Evolutionary conservation across 2,113 vertebrate genomes (phyloP).

Genomic region (Semnornis frantzii): DNA sequence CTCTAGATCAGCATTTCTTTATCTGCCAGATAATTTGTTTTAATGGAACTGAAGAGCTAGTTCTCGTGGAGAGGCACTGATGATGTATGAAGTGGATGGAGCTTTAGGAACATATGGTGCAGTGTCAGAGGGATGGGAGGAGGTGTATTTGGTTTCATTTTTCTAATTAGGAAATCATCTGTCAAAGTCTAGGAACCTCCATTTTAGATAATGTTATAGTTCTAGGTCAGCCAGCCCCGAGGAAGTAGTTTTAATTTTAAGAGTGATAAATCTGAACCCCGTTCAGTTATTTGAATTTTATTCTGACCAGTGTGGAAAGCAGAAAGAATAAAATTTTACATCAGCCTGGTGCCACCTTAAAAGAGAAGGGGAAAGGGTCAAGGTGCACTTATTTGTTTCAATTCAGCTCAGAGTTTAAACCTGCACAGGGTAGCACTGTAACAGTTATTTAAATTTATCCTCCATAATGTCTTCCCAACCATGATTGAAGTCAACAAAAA

Average conservation of each 20-base stretch:
- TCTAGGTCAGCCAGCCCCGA: neutral
- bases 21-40: neutral
- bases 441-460: neutral
- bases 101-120: neutral
- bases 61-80: neutral
- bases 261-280: neutral
- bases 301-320: neutral
- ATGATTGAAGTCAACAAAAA: neutral
- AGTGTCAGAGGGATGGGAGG: neutral
- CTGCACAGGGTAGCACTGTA: neutral
- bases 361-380: neutral
- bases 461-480: neutral
- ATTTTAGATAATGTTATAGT: neutral
- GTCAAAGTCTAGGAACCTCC: neutral
- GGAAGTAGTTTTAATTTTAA: neutral
- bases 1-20: neutral
- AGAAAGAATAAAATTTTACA: neutral
- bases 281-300: neutral
- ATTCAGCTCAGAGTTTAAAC: neutral
- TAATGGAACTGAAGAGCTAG: neutral
- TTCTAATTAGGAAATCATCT: neutral
- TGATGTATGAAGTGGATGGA: neutral
- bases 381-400: neutral
- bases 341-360: neutral
- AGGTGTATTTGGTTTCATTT: neutral